Evolutionary conservation across 2,888 invertebrate genomes (phyloP), one percentile per base, ranked within the genome.

Genomic region (Drosophila setosimentum): DNA sequence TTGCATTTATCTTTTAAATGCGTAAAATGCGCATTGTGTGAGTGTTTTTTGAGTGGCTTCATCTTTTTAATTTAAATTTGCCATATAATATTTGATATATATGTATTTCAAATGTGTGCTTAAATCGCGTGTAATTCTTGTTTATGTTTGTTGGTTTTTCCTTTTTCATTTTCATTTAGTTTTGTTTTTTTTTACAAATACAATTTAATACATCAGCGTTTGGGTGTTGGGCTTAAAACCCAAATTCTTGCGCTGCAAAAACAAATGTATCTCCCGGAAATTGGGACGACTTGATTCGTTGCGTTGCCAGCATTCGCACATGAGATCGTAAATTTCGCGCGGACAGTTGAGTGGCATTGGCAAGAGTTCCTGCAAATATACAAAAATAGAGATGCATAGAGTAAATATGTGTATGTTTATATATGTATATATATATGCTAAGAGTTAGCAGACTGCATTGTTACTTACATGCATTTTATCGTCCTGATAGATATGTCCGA

Each of bases 251-350:
- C 96, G 94, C 92, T 96, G 96, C 78, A 97, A 94, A 93, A 97
- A 97, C 92, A 97, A 94, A 93, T 97, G 96, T 88, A 97, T 97
- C 93, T 97, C 97, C 73, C 96, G 94, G 93, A 97, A 97, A 86
- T 95, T 95, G 53, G 97, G 97, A 67, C 97, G 94, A 92, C 95
- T 95, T 48, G 94, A 94, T 87, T 96, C 96, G 91, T 96, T 96
- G 61, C 96, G 94, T 91, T 97, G 96, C 97, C 97, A 97, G 92
- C 97, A 97, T 91, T 97, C 97, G 89, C 95, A 94, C 96, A 97
- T 97, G 91, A 97, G 94, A 92, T 97, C 97, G 93, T 96, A 97
- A 88, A 97, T 96, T 93, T 97, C 97, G 90, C 96, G 96, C 35
- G 97, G 96, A 92, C 97, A 97, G 93, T 96, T 96, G 87, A 95